Base-by-base conservation (phyloP, 1,140 invertebrate species). In the Musca vetustissima region DNA sequence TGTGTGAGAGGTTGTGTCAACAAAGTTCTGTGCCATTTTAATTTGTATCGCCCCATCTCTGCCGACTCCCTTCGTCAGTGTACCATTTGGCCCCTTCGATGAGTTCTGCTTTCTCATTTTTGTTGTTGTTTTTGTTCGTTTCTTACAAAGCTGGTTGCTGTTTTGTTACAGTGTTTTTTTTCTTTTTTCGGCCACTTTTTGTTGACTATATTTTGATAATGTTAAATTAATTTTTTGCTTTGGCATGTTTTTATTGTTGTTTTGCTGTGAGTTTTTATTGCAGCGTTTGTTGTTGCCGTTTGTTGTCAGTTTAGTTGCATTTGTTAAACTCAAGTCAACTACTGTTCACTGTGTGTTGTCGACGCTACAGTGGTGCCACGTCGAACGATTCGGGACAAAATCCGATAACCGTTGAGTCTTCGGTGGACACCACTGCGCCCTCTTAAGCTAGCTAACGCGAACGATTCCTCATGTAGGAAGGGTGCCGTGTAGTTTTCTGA, bases 1-100 rank as follows among this genome's bases (percentile, higher is more conserved):
- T 43, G 36, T 43, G 36, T 13, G 36, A 9, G 36, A 43, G 1
- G 11, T 36, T 36, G 57, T 67, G 69, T 65, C 69, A 70, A 70
- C 32, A 70, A 70, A 70, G 69, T 70, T 70, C 59, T 52, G 64
- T 66, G 43, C 43, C 64, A 49, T 49, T 66, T 66, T 66, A 50
- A 66, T 66, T 66, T 66, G 64, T 52, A 21, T 52, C 13, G 49
- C 17, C 13, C 21, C 49, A 52, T 4, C 21, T 43, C 21, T 52
- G 49, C 21, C 9, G 17, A 21, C 21, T 52, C 21, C 21, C 49
- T 52, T 28, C 28, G 3, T 28, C 28, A 28, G 28, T 28, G n/a
- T n/a, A n/a, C 28, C 28, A 28, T 28, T n/a, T n/a, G n/a, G n/a
- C n/a, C n/a, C 28, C 21, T 19, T 52, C 17, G 21, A 11, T 52